These are phyloP conservation scores for Lamellibrachia columna DNA, from an alignment of 2,888 invertebrate species.

Conservation along the genomic window DNA sequence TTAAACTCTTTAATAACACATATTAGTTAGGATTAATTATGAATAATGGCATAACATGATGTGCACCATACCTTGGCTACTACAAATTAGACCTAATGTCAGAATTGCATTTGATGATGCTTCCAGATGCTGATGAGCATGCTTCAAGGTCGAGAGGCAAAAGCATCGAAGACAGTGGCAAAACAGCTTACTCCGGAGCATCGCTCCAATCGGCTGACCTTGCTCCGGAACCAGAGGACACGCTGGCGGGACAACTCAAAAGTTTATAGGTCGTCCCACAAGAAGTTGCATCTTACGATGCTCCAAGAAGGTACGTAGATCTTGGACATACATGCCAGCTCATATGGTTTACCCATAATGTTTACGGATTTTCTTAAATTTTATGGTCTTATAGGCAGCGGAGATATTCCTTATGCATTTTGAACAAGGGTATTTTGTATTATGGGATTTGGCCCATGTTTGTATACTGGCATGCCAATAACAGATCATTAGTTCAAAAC, in stretches of 20 bases:
- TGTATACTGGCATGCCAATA: not conserved
- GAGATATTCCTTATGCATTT: not conserved
- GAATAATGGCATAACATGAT: not conserved
- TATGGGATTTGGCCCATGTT: not conserved
- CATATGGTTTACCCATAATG: not conserved
- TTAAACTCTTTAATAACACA: not conserved
- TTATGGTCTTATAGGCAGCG: not conserved
- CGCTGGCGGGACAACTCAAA: conserved; percentile 50
- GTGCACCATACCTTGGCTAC: not conserved
- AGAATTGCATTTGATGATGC: not conserved
- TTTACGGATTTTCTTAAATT: not conserved
- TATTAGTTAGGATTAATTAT: not conserved
- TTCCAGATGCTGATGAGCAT: conserved; percentile 49
- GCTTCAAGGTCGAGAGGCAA: conserved; percentile 49
- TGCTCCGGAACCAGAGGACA: conserved; percentile 50
- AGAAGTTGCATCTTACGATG: conserved; percentile 42
- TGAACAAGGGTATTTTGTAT: not conserved
- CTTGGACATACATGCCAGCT: not conserved
- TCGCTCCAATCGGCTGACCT: conserved; percentile 44
- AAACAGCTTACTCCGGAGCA: conserved; percentile 42
- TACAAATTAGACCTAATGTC: not conserved
- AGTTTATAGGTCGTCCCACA: conserved; percentile 31
- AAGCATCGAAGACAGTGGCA: conserved; percentile 32
- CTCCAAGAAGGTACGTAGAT: conserved; percentile 49
- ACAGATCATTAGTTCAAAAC: not conserved